These are phyloP conservation scores for Sigmodon hispidus DNA, from an alignment of 2,113 vertebrate genomes.

Conservation along the genomic window DNA sequence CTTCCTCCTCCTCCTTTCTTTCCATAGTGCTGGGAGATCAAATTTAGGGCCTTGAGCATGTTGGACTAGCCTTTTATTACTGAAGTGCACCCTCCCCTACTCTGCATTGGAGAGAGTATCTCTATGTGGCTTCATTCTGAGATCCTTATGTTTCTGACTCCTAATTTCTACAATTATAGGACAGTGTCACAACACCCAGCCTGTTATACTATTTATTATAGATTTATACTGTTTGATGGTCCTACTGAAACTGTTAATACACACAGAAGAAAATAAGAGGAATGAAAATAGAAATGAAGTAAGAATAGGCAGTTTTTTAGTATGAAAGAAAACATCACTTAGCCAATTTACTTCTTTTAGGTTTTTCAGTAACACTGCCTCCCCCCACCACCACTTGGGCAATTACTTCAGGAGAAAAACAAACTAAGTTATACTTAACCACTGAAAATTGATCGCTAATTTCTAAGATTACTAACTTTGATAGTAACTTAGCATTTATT, in stretches of 20 bases:
- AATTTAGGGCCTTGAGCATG: not conserved
- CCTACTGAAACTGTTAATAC: not conserved
- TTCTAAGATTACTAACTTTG: constrained; percentile 46
- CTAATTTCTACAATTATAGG: not conserved
- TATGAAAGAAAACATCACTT: not conserved
- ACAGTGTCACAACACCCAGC: not conserved
- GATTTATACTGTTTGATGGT: not conserved
- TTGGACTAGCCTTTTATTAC: not conserved
- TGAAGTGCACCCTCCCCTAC: not conserved
- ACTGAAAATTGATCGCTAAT: too few species aligned
- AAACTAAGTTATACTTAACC: constrained; percentile 31
- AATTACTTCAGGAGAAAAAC: constrained; percentile 11
- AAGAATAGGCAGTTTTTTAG: constrained; percentile 2
- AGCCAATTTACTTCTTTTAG: not conserved
- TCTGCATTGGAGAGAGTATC: not conserved
- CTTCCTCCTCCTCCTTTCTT: not conserved
- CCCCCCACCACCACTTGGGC: not conserved
- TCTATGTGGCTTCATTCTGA: not conserved
- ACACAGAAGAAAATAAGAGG: not conserved
- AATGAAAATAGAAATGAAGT: constrained; percentile 21
- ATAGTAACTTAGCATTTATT: not conserved
- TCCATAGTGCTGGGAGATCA: not conserved
- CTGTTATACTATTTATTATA: not conserved
- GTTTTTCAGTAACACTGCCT: constrained; percentile 36
- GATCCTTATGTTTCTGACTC: not conserved